Base-by-base conservation (phyloP, 1,140 invertebrate species). In the Geopemphigus sp. region DNA sequence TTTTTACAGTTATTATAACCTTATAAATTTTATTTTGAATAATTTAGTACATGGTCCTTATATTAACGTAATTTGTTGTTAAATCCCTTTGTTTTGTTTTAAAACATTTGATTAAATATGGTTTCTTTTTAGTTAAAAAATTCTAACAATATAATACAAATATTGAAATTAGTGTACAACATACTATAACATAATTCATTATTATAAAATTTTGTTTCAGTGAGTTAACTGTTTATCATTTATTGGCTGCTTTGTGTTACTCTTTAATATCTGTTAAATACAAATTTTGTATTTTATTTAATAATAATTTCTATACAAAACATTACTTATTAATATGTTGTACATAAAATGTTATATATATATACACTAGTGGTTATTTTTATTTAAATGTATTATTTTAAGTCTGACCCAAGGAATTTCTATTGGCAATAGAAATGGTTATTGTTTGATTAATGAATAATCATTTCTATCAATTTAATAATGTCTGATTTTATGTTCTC, bases 401-500 rank as follows among this genome's bases (percentile, higher is more conserved):
- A 78, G 74, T 78, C 74, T 78, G 74, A 78, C 74, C 57, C 74
- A 63, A 29, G 39, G 74, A 78, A 78, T 78, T 76, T 78, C 57
- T 78, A 78, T 61, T 56, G 26, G n/a, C 72, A 22, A 74, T 22
- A 39, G n/a, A 26, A 24, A 39, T 74, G 26, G n/a, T 59, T 74
- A 59, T 59, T 24, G 5, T 59, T 1, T 59, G 32, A 39, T 4
- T 39, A 39, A 56, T 57, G 15, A 74, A 24, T 39, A 50, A 61
- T 76, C 5, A 29, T 50, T 50, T 70, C 4, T 57, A 11, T 3
- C 26, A 59, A 29, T 63, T 22, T 63, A 61, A 24, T 39, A 12
- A n/a, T 32, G 14, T 14, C n/a, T 76, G 45, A 45, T 78, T 78
- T 59, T 61, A 22, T 61, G 63, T 76, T 15, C 29, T 50, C 1